Percentiles rank a stretch among this genome's conserved stretches.
These are phyloP conservation scores for Pluvialis apricaria DNA, from an alignment of 2,113 vertebrate genomes.

Conservation along the genomic window DNA sequence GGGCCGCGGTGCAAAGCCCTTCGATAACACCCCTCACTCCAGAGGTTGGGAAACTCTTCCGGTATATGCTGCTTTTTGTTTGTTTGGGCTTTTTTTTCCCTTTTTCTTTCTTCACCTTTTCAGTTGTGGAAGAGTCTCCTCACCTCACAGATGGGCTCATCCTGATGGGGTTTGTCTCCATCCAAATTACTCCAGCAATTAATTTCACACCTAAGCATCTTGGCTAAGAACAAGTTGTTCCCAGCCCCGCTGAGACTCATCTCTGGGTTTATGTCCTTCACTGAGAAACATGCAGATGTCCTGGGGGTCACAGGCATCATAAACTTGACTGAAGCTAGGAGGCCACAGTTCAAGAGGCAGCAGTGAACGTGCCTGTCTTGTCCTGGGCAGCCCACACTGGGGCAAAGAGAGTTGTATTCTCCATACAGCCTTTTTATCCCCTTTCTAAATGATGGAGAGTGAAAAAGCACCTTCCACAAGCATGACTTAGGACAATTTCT, in stretches of 20 bases:
- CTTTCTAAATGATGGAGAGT: background rate
- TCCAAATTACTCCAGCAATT: background rate
- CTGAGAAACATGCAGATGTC: background rate
- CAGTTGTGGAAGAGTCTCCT: background rate
- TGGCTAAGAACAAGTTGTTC: background rate
- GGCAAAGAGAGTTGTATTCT: background rate
- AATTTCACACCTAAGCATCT: background rate
- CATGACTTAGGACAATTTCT: background rate
- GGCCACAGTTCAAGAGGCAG: background rate
- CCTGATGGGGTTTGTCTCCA: background rate
- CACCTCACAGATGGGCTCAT: background rate
- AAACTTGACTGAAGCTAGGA: background rate
- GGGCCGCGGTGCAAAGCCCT: background rate
- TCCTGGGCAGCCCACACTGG: background rate
- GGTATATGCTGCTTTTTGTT: background rate
- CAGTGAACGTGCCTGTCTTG: background rate
- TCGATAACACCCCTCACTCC: background rate
- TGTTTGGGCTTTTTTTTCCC: too few relatives aligned
- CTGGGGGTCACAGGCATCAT: background rate
- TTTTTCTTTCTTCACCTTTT: background rate
- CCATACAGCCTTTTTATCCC: background rate
- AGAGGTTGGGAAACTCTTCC: background rate
- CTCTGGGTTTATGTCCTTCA: background rate
- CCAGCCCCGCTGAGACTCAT: background rate
- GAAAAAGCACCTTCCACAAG: background rate